Conservation (phyloP, 2,888 invertebrate species). For the Synanthedon vespiformis region DNA sequence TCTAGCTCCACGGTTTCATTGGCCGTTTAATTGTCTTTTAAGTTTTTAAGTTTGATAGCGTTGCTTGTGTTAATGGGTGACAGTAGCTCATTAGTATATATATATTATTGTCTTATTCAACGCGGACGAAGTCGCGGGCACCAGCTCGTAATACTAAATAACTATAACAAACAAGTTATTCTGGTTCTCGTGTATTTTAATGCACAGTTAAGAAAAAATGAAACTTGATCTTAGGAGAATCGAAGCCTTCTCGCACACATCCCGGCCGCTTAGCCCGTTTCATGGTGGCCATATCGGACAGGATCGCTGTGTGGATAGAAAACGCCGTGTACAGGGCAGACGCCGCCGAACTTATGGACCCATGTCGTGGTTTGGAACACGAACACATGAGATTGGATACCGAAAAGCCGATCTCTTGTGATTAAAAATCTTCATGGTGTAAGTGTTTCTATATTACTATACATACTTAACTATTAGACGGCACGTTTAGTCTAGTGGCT, state of each 20-base stretch:
- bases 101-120: no score
- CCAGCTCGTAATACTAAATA: no score
- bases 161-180: no score
- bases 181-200: no score
- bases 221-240: constrained; percentile 27
- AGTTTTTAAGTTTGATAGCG: no score
- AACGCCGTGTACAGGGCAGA: constrained; percentile 59
- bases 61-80: no score
- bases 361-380: constrained; percentile 17
- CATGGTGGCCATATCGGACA: constrained; percentile 66
- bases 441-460: not conserved
- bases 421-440: not conserved
- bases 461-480: no score
- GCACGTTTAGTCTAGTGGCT: no score
- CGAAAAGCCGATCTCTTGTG: constrained; percentile 37
- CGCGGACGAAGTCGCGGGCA: no score
- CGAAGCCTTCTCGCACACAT: constrained; percentile 54
- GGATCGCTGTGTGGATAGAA: constrained; percentile 65
- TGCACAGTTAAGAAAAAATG: not conserved
- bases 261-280: constrained; percentile 57
- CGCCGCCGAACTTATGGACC: constrained; percentile 34
- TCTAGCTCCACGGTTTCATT: no score
- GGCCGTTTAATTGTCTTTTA: no score
- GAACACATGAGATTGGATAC: constrained; percentile 51
- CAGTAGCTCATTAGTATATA: no score